These are phyloP conservation scores for Drosophila gunungcola DNA, from an alignment of 1,140 invertebrate species.

Conservation along the genomic window DNA sequence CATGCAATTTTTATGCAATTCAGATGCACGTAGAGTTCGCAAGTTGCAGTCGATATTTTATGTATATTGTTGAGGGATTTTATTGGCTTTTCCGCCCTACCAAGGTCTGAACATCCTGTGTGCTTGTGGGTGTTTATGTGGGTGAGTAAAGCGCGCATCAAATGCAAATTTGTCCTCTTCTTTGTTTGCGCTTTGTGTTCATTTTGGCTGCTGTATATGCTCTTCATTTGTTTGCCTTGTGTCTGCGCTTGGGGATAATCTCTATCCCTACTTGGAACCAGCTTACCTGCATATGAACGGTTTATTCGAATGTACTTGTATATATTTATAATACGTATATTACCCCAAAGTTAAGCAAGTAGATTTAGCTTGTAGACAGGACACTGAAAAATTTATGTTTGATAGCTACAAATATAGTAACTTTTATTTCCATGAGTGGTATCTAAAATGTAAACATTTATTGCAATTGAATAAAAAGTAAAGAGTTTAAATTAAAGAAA, in stretches of 20 bases:
- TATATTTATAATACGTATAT: slow-evolving; percentile 22
- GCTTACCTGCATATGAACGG: slow-evolving; percentile 16
- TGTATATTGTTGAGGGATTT: slow-evolving; percentile 33
- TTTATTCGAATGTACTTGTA: slow-evolving; percentile 22
- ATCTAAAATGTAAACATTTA: too few relatives aligned
- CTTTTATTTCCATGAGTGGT: neutral
- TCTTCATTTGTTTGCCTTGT: slow-evolving; percentile 44
- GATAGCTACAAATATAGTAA: neutral
- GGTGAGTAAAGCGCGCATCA: slow-evolving; percentile 49
- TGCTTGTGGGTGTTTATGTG: slow-evolving; percentile 10
- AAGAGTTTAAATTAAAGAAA: neutral
- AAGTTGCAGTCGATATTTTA: slow-evolving; percentile 41
- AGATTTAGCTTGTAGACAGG: slow-evolving; percentile 6
- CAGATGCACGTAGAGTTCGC: slow-evolving; percentile 14
- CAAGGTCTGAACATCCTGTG: slow-evolving; percentile 22
- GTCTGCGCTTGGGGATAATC: slow-evolving; percentile 51
- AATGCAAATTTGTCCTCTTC: slow-evolving; percentile 66
- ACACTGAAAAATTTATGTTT: slow-evolving; percentile 10
- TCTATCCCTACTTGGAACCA: slow-evolving; percentile 1
- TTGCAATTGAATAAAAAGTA: too few relatives aligned
- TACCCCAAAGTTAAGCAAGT: slow-evolving; percentile 26
- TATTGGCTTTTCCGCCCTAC: slow-evolving; percentile 17
- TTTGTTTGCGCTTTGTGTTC: slow-evolving; percentile 23
- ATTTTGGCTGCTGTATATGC: slow-evolving; percentile 14
- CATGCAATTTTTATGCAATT: slow-evolving; percentile 44